Evolutionary conservation across 2,888 invertebrate genomes (phyloP), one percentile per base, ranked within the genome.

Genomic region (Pomacea canaliculata): DNA sequence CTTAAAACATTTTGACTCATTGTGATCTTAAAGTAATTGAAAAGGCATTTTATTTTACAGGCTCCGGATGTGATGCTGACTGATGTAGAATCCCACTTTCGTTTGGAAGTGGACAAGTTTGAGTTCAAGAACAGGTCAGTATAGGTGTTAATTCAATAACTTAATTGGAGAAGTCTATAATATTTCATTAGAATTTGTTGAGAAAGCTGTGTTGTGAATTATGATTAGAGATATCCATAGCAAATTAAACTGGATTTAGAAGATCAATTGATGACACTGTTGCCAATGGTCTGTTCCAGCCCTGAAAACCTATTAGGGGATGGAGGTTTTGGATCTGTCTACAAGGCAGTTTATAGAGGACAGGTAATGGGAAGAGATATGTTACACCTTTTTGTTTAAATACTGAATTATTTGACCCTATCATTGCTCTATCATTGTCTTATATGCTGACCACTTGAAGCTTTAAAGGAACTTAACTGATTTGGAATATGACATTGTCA

Each of bases 261-360:
- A 56, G 16, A 56, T 16, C 51, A 37, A 5, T 37, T 56, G 51
- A 56, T 56, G 16, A 1, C 51, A 10, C 51, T 56, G 8, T 8
- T 37, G 37, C 51, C 51, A 56, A 13, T 56, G 16, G 10, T 1
- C 16, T 56, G 51, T 72, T 78, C 12, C 78, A 89, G 89, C 70
- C 83, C 85, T n/a, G 86, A 87, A 59, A 83, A 86, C 67, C 78
- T 84, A 66, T 80, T 89, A 48, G 89, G 88, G 65, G 87, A 88
- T 77, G 90, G 90, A 49, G 85, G 86, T 0, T 89, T 87, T 85
- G 90, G 89, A 16, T 81, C 82, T 67, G 89, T 90, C 1, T 90
- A 88, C 81, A 84, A 81, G 70, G 89, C 85, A 7, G 80, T 73
- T 66, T 89, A 90, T 77, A 85, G 84, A 71, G 80, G 83, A 49